Percentiles rank a stretch among this genome's conserved stretches.
These are phyloP conservation scores for Eretmochelys imbricata DNA, from an alignment of 2,113 vertebrate species.

Conservation along the genomic window DNA sequence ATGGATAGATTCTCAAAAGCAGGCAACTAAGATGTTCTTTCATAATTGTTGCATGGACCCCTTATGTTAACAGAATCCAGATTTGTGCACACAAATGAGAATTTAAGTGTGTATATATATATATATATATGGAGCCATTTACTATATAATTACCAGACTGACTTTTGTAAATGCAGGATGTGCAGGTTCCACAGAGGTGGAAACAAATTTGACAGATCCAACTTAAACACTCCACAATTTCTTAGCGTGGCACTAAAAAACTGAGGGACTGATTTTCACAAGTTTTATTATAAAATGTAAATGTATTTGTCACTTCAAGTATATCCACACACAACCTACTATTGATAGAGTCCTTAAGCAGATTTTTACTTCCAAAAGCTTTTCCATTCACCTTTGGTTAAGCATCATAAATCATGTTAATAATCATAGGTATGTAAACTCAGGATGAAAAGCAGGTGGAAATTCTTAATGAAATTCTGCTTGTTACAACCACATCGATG, in stretches of 20 bases:
- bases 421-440: background rate
- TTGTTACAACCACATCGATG: background rate
- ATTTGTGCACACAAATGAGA: background rate
- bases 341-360: background rate
- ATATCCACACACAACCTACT: background rate
- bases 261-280: background rate
- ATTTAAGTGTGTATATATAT: background rate
- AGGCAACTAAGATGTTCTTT: background rate
- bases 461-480: background rate
- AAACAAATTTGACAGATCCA: background rate
- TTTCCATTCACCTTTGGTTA: conserved; percentile 29
- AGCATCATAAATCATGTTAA: conserved; percentile 4
- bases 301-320: background rate
- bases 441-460: conserved; percentile 30
- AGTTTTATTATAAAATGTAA: background rate
- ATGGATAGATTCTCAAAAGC: background rate
- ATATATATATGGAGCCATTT: background rate
- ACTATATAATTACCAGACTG: background rate
- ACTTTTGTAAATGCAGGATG: background rate
- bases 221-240: background rate
- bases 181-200: background rate
- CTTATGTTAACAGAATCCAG: background rate
- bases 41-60: background rate
- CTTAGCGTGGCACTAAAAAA: background rate
- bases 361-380: background rate